Evolutionary conservation across 2,888 invertebrate species (phyloP), one percentile per base, ranked within the genome.

Genomic region (Thera obeliscata): DNA sequence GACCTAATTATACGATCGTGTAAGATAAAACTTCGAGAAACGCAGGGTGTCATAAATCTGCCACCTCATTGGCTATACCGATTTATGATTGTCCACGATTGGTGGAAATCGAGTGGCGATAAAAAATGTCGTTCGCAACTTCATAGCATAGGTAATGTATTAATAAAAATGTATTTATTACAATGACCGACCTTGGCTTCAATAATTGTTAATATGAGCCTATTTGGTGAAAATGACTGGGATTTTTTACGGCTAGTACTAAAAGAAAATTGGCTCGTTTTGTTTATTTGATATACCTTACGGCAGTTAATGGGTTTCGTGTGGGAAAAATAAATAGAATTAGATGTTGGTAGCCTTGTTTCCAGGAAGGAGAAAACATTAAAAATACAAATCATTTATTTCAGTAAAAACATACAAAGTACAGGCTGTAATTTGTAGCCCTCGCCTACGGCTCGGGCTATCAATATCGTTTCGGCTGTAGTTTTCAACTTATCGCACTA

Each of bases 201-300:
- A 59, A 64, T 67, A 62, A 64, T 56, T 61, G 61, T 58, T 64
- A 59, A 67, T 66, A 69, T 58, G 43, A 46, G 50, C 64, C 54
- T 60, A 36, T 62, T 71, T 64, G 52, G 54, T 60, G 52, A 59
- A 70, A 70, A 64, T 63, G 63, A 57, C 41, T 62, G 43, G 67
- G 58, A 58, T 61, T 56, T 67, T 70, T 73, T 73, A 73, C 58
- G 69, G 66, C 49, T 55, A 41, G 61, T 71, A 73, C 72, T 69
- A 73, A 72, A 74, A 61, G 70, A 63, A 65, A 74, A 72, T 74
- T 73, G 74, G 73, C 62, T 67, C 68, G 69, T 72, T 71, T 67
- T 73, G 70, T 74, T 74, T 71, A 74, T 73, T 74, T 66, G 65
- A 66, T 66, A 65, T 54, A 71, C 69, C 70, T 72, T 67, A 48